Evolutionary conservation across 2,888 invertebrate genomes (phyloP), one percentile per base, ranked within the genome.

Genomic region (Lingula anatina): DNA sequence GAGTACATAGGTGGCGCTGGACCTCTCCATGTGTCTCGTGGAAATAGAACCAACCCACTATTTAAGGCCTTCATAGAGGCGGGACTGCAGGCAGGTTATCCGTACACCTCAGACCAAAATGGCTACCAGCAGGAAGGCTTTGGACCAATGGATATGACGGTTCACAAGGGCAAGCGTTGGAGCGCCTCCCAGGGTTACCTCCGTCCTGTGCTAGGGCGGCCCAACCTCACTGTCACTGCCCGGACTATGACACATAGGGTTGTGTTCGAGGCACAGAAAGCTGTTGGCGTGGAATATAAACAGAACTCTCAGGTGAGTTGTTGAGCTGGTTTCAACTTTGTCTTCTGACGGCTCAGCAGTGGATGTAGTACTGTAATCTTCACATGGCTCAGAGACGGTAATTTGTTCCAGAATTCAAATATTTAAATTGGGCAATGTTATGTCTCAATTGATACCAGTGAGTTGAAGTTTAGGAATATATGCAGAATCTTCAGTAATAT

Each of bases 111-210:
- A 23, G 80, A 81, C 56, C 75, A 78, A 76, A 81, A 81, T 62
- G 81, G 81, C 38, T 76, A 66, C 58, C 74, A 77, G 57, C 79
- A 80, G 56, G 81, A 81, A 58, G 81, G 81, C 4, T 63, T 79
- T 35, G 79, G 80, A 7, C 70, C 65, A 52, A 79, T 79, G 76
- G 80, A 81, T 60, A 78, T 78, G 78, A 81, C 80, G 2, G 73
- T 76, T 24, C 60, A 67, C 44, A 62, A 83, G 26, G 90, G 90
- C 0, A 67, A 78, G 3, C 78, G 91, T 15, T 83, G 85, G 79
- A 84, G 85, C 44, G 82, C 85, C 2, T 83, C 84, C 27, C 83
- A 85, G 31, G 86, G 85, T 0, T 89, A 88, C 67, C 74, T 92
- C 31, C 81, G 82, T 50, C 83, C 84, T 1, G 83, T 81, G 0